A percentile compares a stretch with the other conserved stretches of the same genome.
Conservation (phyloP, 2,797 vertebrate genomes). For the Galago senegalensis region DNA sequence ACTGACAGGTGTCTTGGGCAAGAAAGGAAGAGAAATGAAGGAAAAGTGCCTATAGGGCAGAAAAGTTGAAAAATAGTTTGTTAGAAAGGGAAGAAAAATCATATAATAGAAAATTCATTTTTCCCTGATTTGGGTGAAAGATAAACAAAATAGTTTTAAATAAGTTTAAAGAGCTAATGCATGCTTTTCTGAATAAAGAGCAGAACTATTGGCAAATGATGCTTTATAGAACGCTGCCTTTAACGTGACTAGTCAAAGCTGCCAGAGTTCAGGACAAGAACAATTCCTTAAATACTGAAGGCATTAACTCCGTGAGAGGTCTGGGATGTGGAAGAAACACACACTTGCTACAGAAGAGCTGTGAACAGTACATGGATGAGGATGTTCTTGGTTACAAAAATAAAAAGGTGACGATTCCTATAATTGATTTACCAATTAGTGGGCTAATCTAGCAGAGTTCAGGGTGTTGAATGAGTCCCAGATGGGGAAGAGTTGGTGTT, state of each 20-base stretch:
- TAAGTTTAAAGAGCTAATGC: slow-evolving; percentile 77
- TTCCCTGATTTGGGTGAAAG: slow-evolving; percentile 80
- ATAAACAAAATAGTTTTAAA: slow-evolving; percentile 86
- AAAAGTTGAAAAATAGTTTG: slow-evolving; percentile 62
- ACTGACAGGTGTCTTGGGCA: slow-evolving; percentile 87
- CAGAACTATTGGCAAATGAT: slow-evolving; percentile 56
- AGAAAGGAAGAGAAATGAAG: slow-evolving; percentile 79
- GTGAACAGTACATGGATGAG: background rate
- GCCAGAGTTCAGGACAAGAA: background rate
- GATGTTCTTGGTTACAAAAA: background rate
- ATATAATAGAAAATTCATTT: slow-evolving; percentile 51
- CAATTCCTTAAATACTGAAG: background rate
- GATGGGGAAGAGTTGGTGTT: background rate
- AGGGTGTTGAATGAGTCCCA: background rate
- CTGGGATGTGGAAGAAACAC: background rate
- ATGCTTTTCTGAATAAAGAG: slow-evolving; percentile 69
- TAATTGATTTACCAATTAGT: background rate
- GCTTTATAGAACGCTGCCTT: slow-evolving; percentile 75
- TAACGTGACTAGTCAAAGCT: slow-evolving; percentile 55
- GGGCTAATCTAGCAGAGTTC: background rate
- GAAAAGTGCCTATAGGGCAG: slow-evolving; percentile 72
- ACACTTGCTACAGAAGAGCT: background rate
- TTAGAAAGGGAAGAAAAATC: background rate
- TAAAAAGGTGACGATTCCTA: background rate
- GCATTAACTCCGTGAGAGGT: background rate